These are phyloP conservation scores for Sprattus sprattus DNA, from an alignment of 2,113 vertebrate species.

Conservation along the genomic window DNA sequence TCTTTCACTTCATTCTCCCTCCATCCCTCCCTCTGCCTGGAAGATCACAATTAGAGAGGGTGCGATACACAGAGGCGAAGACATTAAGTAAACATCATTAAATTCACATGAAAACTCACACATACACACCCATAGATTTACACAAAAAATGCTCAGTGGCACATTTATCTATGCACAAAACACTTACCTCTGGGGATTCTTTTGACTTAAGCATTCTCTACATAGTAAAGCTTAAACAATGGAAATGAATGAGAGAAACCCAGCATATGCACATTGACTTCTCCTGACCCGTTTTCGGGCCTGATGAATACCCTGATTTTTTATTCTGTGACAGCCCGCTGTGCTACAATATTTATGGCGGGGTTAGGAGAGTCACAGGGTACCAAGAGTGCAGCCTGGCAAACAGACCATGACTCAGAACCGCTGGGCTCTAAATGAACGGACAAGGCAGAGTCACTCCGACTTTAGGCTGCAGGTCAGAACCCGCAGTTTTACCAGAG, in stretches of 20 bases:
- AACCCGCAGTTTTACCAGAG: too few species aligned
- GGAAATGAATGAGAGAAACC: neutral
- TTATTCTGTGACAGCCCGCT: neutral
- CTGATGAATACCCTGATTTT: neutral
- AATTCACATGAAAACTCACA: neutral
- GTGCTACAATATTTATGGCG: neutral
- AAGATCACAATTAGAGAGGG: constrained; percentile 1
- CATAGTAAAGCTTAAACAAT: neutral
- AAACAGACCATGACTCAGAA: neutral
- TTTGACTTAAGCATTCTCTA: neutral
- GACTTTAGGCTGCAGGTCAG: neutral
- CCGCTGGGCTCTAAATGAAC: neutral
- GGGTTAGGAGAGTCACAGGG: neutral
- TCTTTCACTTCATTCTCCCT: neutral
- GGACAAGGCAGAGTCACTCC: neutral
- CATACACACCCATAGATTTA: neutral
- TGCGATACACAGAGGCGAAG: neutral
- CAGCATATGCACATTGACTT: neutral
- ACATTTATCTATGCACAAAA: neutral
- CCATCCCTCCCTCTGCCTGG: neutral
- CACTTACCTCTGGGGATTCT: neutral
- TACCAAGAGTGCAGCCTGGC: neutral
- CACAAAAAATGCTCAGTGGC: neutral
- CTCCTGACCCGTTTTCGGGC: neutral
- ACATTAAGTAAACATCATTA: constrained; percentile 6